Conservation (phyloP, 2,797 vertebrate species). For the Sebastiscus albofasciatus region DNA sequence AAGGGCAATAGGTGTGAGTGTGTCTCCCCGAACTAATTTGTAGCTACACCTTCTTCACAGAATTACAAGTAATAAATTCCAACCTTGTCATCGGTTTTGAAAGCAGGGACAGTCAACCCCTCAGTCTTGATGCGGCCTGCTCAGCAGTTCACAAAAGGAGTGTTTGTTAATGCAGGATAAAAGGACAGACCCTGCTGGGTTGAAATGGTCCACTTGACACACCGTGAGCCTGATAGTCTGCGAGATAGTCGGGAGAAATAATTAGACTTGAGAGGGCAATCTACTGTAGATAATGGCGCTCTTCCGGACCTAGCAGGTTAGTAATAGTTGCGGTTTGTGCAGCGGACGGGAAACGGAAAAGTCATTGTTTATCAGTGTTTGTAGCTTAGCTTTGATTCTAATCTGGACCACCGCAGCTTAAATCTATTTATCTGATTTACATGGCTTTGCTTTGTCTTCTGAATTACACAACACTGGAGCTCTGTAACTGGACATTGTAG, state of each 20-base stretch:
- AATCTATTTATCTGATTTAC: constrained; percentile 17
- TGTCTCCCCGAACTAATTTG: background rate
- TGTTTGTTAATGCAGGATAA: constrained; percentile 52
- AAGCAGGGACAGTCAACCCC: constrained; percentile 10
- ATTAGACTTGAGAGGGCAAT: constrained; percentile 68
- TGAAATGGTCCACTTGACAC: constrained; percentile 56
- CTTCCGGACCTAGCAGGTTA: constrained; percentile 31
- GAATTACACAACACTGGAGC: background rate
- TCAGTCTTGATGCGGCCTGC: background rate
- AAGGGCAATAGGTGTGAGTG: background rate
- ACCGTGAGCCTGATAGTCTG: constrained; percentile 33
- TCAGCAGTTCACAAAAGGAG: constrained; percentile 46
- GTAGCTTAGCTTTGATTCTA: background rate
- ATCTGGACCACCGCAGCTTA: background rate
- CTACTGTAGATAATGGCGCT: constrained; percentile 50
- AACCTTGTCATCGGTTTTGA: constrained; percentile 17
- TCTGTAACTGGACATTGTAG: constrained; percentile 14
- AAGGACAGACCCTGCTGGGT: constrained; percentile 41
- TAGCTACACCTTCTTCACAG: background rate
- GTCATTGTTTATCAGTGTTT: constrained; percentile 11
- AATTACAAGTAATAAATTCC: background rate
- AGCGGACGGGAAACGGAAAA: background rate
- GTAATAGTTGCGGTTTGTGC: constrained; percentile 7
- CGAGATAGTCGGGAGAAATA: constrained; percentile 50
- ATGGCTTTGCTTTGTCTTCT: constrained; percentile 5